Evolutionary conservation across 2,797 vertebrate genomes (phyloP).

Genomic region (Spinus pinus): DNA sequence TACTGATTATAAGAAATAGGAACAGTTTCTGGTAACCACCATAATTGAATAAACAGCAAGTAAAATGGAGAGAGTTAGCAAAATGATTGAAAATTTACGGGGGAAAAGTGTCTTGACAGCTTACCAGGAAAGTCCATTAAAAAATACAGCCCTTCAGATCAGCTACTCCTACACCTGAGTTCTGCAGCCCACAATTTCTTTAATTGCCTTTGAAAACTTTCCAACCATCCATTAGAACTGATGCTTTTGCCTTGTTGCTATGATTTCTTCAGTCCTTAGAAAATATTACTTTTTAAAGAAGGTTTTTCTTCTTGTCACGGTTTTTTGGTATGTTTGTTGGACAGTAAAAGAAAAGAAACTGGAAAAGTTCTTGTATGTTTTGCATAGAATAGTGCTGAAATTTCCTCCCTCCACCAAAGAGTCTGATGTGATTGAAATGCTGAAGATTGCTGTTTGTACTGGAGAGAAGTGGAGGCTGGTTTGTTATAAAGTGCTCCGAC

Average conservation of each 20-base stretch:
- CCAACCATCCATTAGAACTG: background rate
- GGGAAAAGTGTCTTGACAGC: background rate
- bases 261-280: background rate
- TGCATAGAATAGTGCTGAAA: background rate
- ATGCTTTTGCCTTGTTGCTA: background rate
- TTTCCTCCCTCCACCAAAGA: rapidly evolving
- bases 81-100: background rate
- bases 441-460: background rate
- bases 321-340: background rate
- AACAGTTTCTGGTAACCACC: background rate
- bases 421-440: background rate
- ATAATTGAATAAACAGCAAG: background rate
- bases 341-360: background rate
- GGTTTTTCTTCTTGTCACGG: background rate
- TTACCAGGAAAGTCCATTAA: slow-evolving; percentile 44
- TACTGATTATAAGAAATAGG: background rate
- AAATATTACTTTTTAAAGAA: background rate
- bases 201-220: slow-evolving; percentile 9
- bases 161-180: background rate
- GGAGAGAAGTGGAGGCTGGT: background rate
- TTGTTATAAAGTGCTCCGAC: background rate
- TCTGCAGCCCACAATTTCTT: background rate
- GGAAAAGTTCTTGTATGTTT: background rate
- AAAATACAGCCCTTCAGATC: background rate
- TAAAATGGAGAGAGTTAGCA: background rate